Conservation (phyloP, 2,888 invertebrate genomes). For the Euzophera pinguis region DNA sequence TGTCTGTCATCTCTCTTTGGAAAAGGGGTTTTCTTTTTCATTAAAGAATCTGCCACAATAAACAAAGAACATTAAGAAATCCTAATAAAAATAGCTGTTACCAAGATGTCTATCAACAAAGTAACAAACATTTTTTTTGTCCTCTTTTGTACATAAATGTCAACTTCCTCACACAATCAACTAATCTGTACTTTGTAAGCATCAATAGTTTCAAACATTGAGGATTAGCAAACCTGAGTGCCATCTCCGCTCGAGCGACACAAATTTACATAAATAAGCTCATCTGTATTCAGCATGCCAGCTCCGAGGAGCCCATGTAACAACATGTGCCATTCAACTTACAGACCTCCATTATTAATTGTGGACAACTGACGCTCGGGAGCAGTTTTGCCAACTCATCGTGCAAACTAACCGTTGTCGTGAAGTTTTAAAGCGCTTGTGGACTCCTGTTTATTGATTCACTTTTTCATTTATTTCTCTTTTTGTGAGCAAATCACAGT, state of each 20-base stretch:
- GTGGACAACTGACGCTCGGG: constrained; percentile 65
- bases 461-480: constrained; percentile 27
- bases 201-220: constrained; percentile 53
- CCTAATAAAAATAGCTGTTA: too few species aligned
- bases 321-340: constrained; percentile 74
- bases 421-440: constrained; percentile 44
- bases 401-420: constrained; percentile 33
- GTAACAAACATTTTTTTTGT: too few species aligned
- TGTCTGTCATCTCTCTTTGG: too few species aligned
- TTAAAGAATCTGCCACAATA: too few species aligned
- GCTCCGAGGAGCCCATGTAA: constrained; percentile 64
- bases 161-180: not conserved
- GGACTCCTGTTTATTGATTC: constrained; percentile 45
- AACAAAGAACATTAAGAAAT: too few species aligned
- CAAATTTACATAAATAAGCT: constrained; percentile 75
- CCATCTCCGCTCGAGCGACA: constrained; percentile 49
- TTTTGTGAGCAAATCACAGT: too few species aligned
- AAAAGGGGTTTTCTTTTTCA: too few species aligned
- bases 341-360: constrained; percentile 75
- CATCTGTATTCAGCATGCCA: constrained; percentile 74
- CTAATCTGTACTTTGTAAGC: not conserved
- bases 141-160: not conserved
- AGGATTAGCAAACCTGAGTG: constrained; percentile 62
- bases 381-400: constrained; percentile 36
- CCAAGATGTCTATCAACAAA: too few species aligned